Conservation (phyloP, 1,140 invertebrate species). For the Triops cancriformis region DNA sequence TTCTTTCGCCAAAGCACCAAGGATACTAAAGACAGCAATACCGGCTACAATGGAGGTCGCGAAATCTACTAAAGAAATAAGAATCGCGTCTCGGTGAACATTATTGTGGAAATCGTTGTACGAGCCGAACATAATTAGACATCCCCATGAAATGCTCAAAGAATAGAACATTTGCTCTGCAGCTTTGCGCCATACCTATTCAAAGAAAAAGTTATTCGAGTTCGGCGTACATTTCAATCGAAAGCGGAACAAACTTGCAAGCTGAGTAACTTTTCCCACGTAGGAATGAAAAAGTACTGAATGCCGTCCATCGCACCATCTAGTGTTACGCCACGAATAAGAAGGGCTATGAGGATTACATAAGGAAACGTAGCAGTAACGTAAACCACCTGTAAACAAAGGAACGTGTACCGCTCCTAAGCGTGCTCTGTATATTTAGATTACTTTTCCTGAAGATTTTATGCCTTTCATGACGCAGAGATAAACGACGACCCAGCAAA, state of each 20-base stretch:
- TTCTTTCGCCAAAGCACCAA: conserved; percentile 40
- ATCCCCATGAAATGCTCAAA: conserved; percentile 43
- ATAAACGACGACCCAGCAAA: conserved; percentile 50
- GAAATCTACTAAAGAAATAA: conserved; percentile 40
- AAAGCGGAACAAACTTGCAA: conserved; percentile 38
- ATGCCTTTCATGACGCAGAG: conserved; percentile 48
- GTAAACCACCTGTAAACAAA: conserved; percentile 39
- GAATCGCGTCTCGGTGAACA: conserved; percentile 41
- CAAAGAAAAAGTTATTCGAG: conserved; percentile 25
- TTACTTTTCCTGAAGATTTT: conserved; percentile 35
- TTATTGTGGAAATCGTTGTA: conserved; percentile 45
- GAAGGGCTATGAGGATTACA: conserved; percentile 40
- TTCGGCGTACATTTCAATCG: not conserved
- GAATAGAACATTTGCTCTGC: conserved; percentile 47
- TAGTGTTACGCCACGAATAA: conserved; percentile 40
- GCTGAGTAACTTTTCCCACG: conserved; percentile 39
- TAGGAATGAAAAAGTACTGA: conserved; percentile 40
- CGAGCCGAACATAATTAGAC: conserved; percentile 44
- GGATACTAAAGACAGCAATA: conserved; percentile 41
- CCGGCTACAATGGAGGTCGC: conserved; percentile 42
- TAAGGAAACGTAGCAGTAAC: conserved; percentile 46
- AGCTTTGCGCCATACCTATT: conserved; percentile 42
- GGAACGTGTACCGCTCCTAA: not conserved
- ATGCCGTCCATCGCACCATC: conserved; percentile 45
- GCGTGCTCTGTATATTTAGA: not conserved